Base-by-base conservation (phyloP, 2,888 invertebrate genomes). In the Andrena haemorrhoa region DNA sequence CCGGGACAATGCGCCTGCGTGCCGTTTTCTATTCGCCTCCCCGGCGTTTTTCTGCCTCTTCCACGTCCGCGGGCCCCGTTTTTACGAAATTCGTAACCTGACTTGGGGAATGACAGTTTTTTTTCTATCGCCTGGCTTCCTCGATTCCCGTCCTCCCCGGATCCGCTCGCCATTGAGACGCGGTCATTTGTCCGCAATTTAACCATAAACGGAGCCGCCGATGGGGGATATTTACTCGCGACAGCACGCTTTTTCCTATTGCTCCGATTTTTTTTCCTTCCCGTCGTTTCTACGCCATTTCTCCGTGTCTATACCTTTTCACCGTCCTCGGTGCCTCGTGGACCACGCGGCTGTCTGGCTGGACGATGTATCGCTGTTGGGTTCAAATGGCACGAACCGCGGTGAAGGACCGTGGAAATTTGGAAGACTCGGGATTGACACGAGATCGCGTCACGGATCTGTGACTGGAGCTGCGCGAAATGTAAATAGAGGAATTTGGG, bases 131-230 rank as follows among this genome's bases (percentile, higher is more conserved):
- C 71, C 60, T 60, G 16, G 69, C 69, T 56, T 65, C 53, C 73
- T 66, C 69, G 12, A 23, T 10, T 61, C 73, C 10, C 66, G 58
- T 79, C 68, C 16, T 23, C 63, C 82, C 86, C 84, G 85, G 66
- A 8, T 70, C 71, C 23, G 68, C 66, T 64, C 79, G 70, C 65
- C 53, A 86, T 84, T 83, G 89, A 87, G 86, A 86, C 85, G 85
- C 88, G 89, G 88, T 92, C 92, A 93, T 93, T 93, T 92, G 92
- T 92, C 92, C 92, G 89, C 92, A 90, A 92, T 90, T 92, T 91
- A 84, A 88, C 90, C 91, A 87, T 89, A 92, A 92, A 93, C 90
- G 88, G 87, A 89, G 89, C 87, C 72, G 66, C 70, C 75, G 41
- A 60, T 26, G 61, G 63, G 41, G 73, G 71, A 87, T 89, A 90